Conservation (phyloP, 2,888 invertebrate genomes). For the Pecten maximus region DNA sequence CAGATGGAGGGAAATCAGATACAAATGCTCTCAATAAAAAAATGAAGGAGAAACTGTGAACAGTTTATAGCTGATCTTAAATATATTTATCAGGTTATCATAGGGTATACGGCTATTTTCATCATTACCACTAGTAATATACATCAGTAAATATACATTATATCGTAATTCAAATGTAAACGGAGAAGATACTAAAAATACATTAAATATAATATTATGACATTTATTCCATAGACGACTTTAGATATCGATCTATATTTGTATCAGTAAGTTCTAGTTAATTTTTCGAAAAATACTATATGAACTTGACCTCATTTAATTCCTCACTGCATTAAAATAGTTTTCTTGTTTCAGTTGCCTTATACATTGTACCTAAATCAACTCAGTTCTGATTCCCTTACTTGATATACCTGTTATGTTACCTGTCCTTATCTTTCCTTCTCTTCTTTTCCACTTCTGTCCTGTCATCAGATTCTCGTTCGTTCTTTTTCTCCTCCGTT, state of each 20-base stretch:
- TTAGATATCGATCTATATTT: neutral
- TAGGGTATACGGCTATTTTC: neutral
- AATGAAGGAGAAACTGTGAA: neutral
- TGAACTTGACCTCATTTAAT: no score
- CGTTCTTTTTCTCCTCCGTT: no score
- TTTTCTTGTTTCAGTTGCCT: no score
- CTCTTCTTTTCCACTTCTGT: no score
- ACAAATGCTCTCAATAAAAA: neutral
- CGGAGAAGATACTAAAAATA: neutral
- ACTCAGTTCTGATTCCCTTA: no score
- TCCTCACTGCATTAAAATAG: no score
- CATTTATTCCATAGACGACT: neutral
- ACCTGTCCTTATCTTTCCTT: no score
- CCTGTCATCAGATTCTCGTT: no score
- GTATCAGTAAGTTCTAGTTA: neutral
- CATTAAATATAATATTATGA: neutral
- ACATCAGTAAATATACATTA: neutral
- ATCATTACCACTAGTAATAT: neutral
- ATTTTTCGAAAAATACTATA: neutral
- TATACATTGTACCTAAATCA: no score
- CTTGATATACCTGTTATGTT: no score
- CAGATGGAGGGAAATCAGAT: neutral
- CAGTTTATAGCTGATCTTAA: neutral
- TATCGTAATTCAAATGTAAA: neutral
- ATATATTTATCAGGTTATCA: neutral